Evolutionary conservation across 2,113 vertebrate species (phyloP), one percentile per base, ranked within the genome.

Genomic region (Microtus oregoni): DNA sequence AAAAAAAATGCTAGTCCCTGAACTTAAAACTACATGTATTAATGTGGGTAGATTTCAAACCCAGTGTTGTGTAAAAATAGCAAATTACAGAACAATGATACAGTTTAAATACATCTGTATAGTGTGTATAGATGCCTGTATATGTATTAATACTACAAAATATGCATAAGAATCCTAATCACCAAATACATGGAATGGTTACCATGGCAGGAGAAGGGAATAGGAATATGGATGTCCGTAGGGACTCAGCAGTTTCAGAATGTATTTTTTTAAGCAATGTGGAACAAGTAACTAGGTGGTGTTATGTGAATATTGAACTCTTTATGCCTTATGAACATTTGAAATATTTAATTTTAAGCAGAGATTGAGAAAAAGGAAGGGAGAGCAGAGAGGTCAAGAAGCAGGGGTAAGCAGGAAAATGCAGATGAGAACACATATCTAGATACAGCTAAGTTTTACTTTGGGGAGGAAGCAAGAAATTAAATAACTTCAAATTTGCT

Each of bases 271-370:
- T 86, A 47, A 79, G 78, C 78, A 92, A 73, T 35, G 32, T 87
- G 12, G 12, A 90, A 63, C 13, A 87, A 86, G 20, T 85, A 78
- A 88, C 28, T 93, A 28, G 41, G 47, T 90, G 30, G 1, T 82
- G 19, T 55, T 70, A 67, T 1, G 11, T 88, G 63, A 78, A 90
- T 76, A 47, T 83, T 96, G 8, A 86, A 82, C 91, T 81, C 47
- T n/a, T 52, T 94, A 22, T 93, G 41, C 35, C 44, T 86, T 91
- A 77, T 90, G 58, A 95, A 92, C 70, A 89, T 90, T 95, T 94
- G 52, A 95, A 87, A 82, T 91, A 91, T 58, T 72, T 91, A 78
- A 76, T 91, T 91, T 86, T 63, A 86, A 90, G 38, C 22, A 12
- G 67, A 44, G 12, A 38, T 89, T n/a, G 44, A 28, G 35, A 76